Evolutionary conservation across 2,797 vertebrate genomes (phyloP), one percentile per base, ranked within the genome.

Genomic region (Clarias platycephalus): DNA sequence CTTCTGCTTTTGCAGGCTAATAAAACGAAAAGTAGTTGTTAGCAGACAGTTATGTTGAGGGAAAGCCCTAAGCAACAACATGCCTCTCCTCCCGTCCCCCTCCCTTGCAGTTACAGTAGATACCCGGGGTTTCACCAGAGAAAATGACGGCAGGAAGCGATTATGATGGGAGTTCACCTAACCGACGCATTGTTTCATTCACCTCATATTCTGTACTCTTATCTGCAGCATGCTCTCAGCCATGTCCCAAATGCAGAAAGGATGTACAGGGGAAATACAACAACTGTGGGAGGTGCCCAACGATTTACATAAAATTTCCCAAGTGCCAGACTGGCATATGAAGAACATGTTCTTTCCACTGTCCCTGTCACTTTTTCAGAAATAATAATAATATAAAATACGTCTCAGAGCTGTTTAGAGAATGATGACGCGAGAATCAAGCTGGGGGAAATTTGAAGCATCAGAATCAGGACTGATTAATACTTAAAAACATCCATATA

Each of bases 301-400:
- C 18, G 18, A 90, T 90, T 89, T 90, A 86, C 89, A 91, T 91
- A 89, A 88, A 90, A 90, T 90, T 91, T 90, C 89, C 90, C 85
- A 90, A 88, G 87, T 84, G 85, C 84, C 86, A 88, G 84, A 89
- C 84, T 86, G 86, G 76, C 87, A 83, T 84, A 87, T 83, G 84
- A 78, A 86, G 70, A 87, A 72, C 57, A 84, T 6, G 10, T 64
- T 80, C 76, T 87, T 88, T 90, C 79, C 82, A 85, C 80, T 84
- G 75, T 84, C 80, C 78, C 34, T 85, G 80, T 86, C 74, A 81
- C 81, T 85, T 86, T 79, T 75, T 86, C 77, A 84, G 78, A 58
- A 78, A 49, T 49, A 49, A 49, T 49, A 49, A 49, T 49, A 49
- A 49, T 49, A 24, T 82, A 60, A 37, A 72, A 34, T 78, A 68